Evolutionary conservation across 2,797 vertebrate species (phyloP), one percentile per base, ranked within the genome.

Genomic region (Meriones psammophilus): DNA sequence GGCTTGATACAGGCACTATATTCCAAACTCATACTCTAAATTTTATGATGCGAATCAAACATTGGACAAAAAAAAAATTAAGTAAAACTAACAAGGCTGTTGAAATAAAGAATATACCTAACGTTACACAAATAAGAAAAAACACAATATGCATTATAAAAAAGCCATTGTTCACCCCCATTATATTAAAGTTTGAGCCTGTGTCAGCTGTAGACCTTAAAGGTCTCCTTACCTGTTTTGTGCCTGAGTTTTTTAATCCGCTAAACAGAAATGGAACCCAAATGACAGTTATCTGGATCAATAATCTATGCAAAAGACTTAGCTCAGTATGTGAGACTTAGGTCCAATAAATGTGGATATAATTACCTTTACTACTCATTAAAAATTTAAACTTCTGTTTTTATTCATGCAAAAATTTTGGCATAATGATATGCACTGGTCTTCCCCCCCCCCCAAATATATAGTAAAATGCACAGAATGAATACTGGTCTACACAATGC

Each of bases 321-420:
- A 92, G 28, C 54, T 93, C 1, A 96, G 50, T 76, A 20, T 39
- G 28, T 64, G 24, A 83, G 14, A 92, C 36, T 88, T 78, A 96
- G 73, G 36, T 66, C 73, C 64, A 73, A 85, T 81, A 93, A 93
- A 93, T 92, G n/a, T 36, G 81, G 68, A 39, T 88, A 79, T 68
- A 95, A 92, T 94, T 95, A 86, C 68, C 74, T 95, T 92, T 88
- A 96, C 81, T 94, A 86, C 78, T 33, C 24, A 94, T 66, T 85
- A 83, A 83, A 86, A 50, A 87, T 71, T 42, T 42, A 93, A 92
- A 86, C 39, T 90, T 39, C 14, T 83, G 1, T 62, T 78, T 92
- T 92, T 83, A 94, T 93, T 97, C 88, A 95, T 10, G 22, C 56
- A 92, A 66, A 76, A 88, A 87, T 94, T 50, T 94, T 81, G 89